These are phyloP conservation scores for Choreutis nemorana DNA, from an alignment of 2,888 invertebrate genomes.

Conservation along the genomic window DNA sequence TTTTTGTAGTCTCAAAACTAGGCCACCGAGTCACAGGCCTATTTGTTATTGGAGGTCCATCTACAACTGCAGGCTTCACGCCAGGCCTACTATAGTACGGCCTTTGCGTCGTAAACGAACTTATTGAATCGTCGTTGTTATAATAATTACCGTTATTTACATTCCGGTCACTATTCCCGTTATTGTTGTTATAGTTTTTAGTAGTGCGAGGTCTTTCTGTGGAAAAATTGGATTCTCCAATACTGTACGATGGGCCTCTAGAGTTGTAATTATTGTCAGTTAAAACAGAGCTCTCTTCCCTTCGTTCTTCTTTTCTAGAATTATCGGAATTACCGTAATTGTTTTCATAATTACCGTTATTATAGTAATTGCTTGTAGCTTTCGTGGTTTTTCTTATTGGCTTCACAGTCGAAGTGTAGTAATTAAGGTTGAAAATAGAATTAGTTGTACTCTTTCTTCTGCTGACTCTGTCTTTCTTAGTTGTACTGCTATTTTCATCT, in stretches of 20 bases:
- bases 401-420: constrained; percentile 8
- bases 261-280: constrained; percentile 6
- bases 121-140: constrained; percentile 4
- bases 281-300: neutral
- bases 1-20: too few species aligned
- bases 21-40: too few species aligned
- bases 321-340: constrained; percentile 4
- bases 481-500: constrained; percentile 4
- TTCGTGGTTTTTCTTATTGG: constrained; percentile 15
- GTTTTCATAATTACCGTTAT: constrained; percentile 7
- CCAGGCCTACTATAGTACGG: constrained; percentile 28
- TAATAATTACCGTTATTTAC: neutral
- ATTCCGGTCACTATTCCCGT: constrained; percentile 6
- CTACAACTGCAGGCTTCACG: constrained; percentile 29
- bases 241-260: constrained; percentile 2
- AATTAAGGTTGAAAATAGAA: constrained; percentile 5
- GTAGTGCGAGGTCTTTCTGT: constrained; percentile 2
- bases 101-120: constrained; percentile 17
- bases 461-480: constrained; percentile 15
- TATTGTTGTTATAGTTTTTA: constrained; percentile 9
- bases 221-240: neutral
- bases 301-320: constrained; percentile 8
- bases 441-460: constrained; percentile 16
- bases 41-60: constrained; percentile 44
- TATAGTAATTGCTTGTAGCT: constrained; percentile 7